phyloP scores from a whole-genome alignment of 30 jellyfish, hydroid and myxozoan species.

The Turritopsis dohrnii region DNA sequence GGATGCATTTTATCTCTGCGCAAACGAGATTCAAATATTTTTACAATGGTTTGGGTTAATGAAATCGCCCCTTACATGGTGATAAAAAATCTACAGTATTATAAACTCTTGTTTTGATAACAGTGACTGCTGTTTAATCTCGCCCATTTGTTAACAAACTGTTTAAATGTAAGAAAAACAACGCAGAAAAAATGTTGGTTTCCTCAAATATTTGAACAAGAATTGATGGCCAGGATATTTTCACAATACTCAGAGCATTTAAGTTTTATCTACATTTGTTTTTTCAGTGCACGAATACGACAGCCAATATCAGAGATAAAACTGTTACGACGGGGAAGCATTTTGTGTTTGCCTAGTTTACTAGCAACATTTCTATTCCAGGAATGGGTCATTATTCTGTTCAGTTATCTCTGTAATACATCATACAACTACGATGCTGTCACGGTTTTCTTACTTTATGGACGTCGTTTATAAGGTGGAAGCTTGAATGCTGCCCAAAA shows the following conservation, averaged over 20 bases:
- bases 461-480: no score
- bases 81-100: background rate
- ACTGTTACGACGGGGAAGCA: no score
- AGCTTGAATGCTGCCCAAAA: no score
- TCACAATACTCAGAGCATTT: background rate
- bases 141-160: background rate
- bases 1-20: background rate
- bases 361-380: no score
- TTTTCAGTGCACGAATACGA: no score
- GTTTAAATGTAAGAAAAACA: background rate
- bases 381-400: no score
- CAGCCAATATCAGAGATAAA: no score
- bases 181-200: background rate
- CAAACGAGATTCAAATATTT: background rate
- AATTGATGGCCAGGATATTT: background rate
- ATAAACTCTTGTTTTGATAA: background rate
- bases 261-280: background rate
- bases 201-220: background rate
- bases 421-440: no score
- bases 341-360: no score
- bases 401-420: no score
- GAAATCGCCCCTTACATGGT: background rate
- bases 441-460: no score
- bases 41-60: background rate
- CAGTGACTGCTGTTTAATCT: background rate